Conservation (phyloP, 2,888 invertebrate species). For the Timema cristinae region DNA sequence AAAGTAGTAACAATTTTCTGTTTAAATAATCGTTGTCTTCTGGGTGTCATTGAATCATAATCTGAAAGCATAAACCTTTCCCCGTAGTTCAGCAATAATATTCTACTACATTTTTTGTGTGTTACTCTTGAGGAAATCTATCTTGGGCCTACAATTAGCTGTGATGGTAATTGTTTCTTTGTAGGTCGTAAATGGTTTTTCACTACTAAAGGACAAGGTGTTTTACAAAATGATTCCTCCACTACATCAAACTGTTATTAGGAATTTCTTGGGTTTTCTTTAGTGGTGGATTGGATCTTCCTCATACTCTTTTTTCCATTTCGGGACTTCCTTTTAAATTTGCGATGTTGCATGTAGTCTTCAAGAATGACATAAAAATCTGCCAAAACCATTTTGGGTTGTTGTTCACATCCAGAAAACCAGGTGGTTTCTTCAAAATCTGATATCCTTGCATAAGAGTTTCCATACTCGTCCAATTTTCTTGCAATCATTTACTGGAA, state of each 20-base stretch:
- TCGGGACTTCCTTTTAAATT: neutral
- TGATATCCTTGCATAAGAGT: neutral
- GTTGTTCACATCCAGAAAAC: neutral
- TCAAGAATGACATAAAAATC: neutral
- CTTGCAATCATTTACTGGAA: neutral
- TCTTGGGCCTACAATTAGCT: slow-evolving; percentile 2
- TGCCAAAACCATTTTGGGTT: neutral
- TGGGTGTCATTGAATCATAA: neutral
- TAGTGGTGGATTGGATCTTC: neutral
- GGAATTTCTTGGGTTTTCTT: neutral
- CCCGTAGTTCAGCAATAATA: neutral
- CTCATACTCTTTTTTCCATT: neutral
- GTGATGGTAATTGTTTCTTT: neutral
- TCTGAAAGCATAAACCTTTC: neutral
- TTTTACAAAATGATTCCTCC: neutral
- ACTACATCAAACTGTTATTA: too few species aligned
- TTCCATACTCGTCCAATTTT: neutral
- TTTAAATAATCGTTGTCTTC: neutral
- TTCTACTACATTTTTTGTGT: neutral
- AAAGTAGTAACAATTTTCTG: neutral
- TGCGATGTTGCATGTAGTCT: neutral
- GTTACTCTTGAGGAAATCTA: neutral
- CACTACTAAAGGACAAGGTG: neutral
- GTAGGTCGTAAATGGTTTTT: neutral
- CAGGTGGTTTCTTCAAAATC: neutral